Conservation (phyloP, 2,888 invertebrate genomes). For the Drosophila melanosoma region DNA sequence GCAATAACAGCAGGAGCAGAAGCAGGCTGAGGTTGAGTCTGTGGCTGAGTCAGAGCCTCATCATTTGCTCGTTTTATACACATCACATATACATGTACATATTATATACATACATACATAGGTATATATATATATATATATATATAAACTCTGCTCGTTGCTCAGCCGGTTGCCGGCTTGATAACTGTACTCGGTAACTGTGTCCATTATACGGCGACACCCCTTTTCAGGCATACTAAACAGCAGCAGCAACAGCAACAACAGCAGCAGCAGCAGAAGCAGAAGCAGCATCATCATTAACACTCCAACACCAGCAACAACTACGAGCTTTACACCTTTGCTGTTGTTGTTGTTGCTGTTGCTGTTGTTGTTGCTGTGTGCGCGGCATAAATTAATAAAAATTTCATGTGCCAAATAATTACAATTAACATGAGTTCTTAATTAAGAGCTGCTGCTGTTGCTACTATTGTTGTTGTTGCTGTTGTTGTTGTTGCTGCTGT, state of each 20-base stretch:
- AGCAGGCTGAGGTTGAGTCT: neutral
- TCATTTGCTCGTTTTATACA: slow-evolving; percentile 75
- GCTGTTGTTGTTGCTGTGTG: slow-evolving; percentile 51
- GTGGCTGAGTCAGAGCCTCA: slow-evolving; percentile 50
- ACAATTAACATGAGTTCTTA: slow-evolving; percentile 84
- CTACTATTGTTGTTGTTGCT: slow-evolving; percentile 29
- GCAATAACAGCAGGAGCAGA: slow-evolving; percentile 31
- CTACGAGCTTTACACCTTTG: slow-evolving; percentile 63
- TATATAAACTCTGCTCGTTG: slow-evolving; percentile 20
- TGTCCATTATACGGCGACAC: slow-evolving; percentile 56
- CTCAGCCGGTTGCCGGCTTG: slow-evolving; percentile 32
- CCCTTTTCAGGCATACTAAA: slow-evolving; percentile 65
- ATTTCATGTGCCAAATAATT: slow-evolving; percentile 84
- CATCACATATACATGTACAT: neutral
- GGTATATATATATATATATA: neutral
- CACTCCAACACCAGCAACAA: slow-evolving; percentile 61
- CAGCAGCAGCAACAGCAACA: slow-evolving; percentile 47
- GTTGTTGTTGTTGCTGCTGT: slow-evolving; percentile 35
- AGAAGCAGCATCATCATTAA: slow-evolving; percentile 63
- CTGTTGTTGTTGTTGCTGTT: slow-evolving; percentile 46
- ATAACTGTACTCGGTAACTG: slow-evolving; percentile 43
- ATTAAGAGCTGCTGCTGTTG: slow-evolving; percentile 72
- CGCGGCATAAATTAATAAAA: slow-evolving; percentile 83
- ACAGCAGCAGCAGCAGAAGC: neutral
- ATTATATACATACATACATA: neutral